Evolutionary conservation across 2,888 invertebrate genomes (phyloP).

Genomic region (Silvanus unidentatus): DNA sequence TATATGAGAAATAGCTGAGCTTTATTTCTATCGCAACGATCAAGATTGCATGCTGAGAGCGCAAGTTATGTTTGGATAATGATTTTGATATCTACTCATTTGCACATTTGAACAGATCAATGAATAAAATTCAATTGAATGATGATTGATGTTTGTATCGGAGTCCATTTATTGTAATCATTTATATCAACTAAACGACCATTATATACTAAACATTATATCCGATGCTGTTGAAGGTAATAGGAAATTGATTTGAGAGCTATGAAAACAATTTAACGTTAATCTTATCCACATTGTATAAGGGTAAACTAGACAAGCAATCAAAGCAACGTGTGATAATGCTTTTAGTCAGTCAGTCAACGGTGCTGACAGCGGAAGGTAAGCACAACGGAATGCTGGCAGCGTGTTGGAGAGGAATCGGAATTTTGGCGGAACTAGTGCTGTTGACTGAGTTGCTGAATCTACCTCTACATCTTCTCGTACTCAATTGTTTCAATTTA

Average conservation of each 20-base stretch:
- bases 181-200: constrained; percentile 15
- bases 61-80: too few species aligned
- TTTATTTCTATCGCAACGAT: too few species aligned
- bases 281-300: constrained; percentile 23
- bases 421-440: not conserved
- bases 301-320: constrained; percentile 24
- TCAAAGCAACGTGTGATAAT: constrained; percentile 29
- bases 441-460: constrained; percentile 10
- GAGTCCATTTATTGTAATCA: constrained; percentile 2
- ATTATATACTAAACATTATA: constrained; percentile 15
- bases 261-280: constrained; percentile 29
- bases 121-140: too few species aligned
- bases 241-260: constrained; percentile 18
- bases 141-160: too few species aligned
- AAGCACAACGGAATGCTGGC: not conserved
- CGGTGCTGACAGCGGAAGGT: constrained; percentile 3
- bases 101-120: too few species aligned
- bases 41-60: too few species aligned
- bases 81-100: too few species aligned
- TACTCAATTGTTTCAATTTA: constrained; percentile 1
- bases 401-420: not conserved
- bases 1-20: too few species aligned
- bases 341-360: constrained; percentile 16
- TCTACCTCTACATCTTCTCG: not conserved
- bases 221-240: constrained; percentile 14